These are phyloP conservation scores for Corella eumyota DNA, from an alignment of 23 tunicate species.

Conservation along the genomic window DNA sequence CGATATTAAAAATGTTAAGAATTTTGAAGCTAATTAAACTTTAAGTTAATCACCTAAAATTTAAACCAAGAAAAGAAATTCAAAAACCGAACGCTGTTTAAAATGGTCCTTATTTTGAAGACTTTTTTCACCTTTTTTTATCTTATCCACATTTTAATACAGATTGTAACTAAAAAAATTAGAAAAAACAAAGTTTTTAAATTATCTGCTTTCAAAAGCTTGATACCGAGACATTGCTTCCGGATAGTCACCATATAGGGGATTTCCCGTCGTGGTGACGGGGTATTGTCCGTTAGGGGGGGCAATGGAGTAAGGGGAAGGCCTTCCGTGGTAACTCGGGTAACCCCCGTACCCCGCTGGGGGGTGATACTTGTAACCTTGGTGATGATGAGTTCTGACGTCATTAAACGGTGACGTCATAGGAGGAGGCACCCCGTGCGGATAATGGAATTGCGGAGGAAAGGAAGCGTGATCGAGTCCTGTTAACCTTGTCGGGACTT, in stretches of 20 bases:
- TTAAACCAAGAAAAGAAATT: too few species aligned
- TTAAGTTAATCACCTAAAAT: too few species aligned
- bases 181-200: too few species aligned
- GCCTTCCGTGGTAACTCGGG: constrained; percentile 43
- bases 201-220: constrained; percentile 48
- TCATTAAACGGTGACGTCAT: constrained; percentile 65
- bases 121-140: too few species aligned
- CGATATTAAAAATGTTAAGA: too few species aligned
- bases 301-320: constrained; percentile 50
- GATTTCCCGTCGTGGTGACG: constrained; percentile 1
- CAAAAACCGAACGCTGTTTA: too few species aligned
- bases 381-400: constrained; percentile 32
- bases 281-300: constrained; percentile 33
- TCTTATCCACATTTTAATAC: too few species aligned
- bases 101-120: too few species aligned
- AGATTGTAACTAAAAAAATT: too few species aligned
- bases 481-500: background rate
- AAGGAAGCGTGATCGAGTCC: constrained; percentile 3
- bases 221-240: constrained; percentile 33
- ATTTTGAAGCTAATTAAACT: too few species aligned
- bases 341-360: constrained; percentile 51
- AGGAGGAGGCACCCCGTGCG: constrained; percentile 23
- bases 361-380: constrained; percentile 68
- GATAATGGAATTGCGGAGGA: constrained; percentile 39
- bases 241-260: constrained; percentile 26